Base-by-base conservation (phyloP, 2,888 invertebrate genomes). In the Parascotia fuliginaria region DNA sequence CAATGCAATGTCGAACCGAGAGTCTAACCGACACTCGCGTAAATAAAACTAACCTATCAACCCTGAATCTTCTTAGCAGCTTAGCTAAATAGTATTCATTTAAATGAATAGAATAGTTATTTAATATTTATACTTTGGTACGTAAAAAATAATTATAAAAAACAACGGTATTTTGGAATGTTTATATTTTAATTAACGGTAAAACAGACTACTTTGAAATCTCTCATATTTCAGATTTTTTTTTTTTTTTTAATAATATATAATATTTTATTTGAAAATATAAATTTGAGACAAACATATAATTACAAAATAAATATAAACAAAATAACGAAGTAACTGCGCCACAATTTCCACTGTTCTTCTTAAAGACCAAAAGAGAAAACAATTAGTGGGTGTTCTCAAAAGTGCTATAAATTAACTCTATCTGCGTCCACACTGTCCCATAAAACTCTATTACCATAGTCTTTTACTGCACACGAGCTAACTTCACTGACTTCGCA, bases 41-140 rank as follows among this genome's bases (percentile, higher is more conserved):
- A 74, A 82, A 79, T 88, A 88, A 87, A 87, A 85, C 73, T 75
- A 73, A 73, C 70, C 77, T 85, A 85, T 83, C 87, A 77, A 65
- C 67, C 73, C 64, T 74, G 55, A 53, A 75, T 79, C 78, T 81
- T 74, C 64, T 66, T 56, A 55, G 29, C 42, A 32, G 41, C 69
- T 70, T 70, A 62, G 68, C 73, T 78, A 80, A 82, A 77, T 72
- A 69, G 65, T 74, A 44, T 54, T 58, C 42, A 15, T 32, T 9
- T 39, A 3, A 36, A 31, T 37, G 40, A 5, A 19, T 65, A 31
- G 62, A 68, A 40, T 9, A 0, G 47, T 3, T 19, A 19, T 19
- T 5, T 19, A 19, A 19, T 19, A 3, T 19, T 19, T 19, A 3
- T 19, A 3, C 19, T 19, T n/a, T n/a, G n/a, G n/a, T n/a, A n/a